Conservation (phyloP, 2,888 invertebrate species). For the Chaitophorus viminalis region DNA sequence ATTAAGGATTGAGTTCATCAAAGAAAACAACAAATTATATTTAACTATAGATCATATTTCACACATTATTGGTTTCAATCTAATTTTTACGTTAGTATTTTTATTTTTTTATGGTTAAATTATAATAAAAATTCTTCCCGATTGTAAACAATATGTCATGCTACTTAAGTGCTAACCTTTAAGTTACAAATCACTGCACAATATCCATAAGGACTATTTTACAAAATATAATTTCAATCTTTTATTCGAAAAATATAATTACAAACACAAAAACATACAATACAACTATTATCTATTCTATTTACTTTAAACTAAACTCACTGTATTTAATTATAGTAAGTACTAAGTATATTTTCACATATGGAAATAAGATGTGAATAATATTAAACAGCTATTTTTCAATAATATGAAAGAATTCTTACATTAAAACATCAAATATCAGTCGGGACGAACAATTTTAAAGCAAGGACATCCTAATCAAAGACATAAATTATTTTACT, state of each 20-base stretch:
- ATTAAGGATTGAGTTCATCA: not conserved
- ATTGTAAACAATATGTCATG: not conserved
- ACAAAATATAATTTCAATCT: too few species aligned
- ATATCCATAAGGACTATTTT: not conserved
- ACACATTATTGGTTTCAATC: not conserved
- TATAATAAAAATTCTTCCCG: not conserved
- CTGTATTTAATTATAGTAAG: too few species aligned
- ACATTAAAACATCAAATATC: not conserved
- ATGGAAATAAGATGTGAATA: not conserved
- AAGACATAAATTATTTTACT: not conserved
- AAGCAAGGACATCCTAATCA: not conserved
- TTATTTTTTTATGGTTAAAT: not conserved
- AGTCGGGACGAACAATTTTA: not conserved
- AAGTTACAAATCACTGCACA: not conserved
- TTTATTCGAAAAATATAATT: too few species aligned
- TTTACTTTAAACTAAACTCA: too few species aligned
- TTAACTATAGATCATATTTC: not conserved
- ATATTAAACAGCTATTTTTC: not conserved
- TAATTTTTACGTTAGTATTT: not conserved
- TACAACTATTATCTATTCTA: too few species aligned
- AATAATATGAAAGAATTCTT: not conserved
- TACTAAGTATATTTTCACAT: too few species aligned
- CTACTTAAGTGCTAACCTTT: not conserved
- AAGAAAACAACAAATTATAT: constrained; percentile 6
- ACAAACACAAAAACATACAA: too few species aligned